Conservation (phyloP, 2,888 invertebrate genomes). For the Hetaerina titia region DNA sequence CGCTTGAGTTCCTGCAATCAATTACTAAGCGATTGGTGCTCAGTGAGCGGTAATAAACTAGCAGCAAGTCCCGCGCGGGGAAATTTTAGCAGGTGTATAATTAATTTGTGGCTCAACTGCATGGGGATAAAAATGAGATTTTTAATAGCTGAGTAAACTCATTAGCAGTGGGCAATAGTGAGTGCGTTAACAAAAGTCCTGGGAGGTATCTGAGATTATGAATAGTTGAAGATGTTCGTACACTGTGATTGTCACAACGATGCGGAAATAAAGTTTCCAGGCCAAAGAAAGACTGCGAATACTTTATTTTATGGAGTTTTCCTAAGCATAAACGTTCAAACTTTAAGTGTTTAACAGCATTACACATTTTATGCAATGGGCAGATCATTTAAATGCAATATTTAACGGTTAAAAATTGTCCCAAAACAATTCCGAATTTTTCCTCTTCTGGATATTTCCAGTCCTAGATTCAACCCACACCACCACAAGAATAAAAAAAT, state of each 20-base stretch:
- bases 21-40: not conserved
- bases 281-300: too few species aligned
- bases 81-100: slow-evolving; percentile 22
- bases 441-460: too few species aligned
- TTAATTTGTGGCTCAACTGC: not conserved
- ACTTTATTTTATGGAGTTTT: too few species aligned
- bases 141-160: not conserved
- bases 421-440: too few species aligned
- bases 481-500: too few species aligned
- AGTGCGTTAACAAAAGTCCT: not conserved
- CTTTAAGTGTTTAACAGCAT: too few species aligned
- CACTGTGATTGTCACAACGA: not conserved
- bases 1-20: not conserved
- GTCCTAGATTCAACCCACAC: too few species aligned
- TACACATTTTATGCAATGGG: too few species aligned
- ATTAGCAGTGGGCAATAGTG: not conserved
- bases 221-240: not conserved
- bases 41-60: not conserved
- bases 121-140: not conserved
- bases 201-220: not conserved
- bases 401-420: too few species aligned
- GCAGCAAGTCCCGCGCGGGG: not conserved
- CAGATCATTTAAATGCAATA: too few species aligned
- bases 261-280: too few species aligned
- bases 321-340: too few species aligned